phyloP scores from a whole-genome alignment of 2,113 vertebrate species.

The Ibidorhyncha struthersii region DNA sequence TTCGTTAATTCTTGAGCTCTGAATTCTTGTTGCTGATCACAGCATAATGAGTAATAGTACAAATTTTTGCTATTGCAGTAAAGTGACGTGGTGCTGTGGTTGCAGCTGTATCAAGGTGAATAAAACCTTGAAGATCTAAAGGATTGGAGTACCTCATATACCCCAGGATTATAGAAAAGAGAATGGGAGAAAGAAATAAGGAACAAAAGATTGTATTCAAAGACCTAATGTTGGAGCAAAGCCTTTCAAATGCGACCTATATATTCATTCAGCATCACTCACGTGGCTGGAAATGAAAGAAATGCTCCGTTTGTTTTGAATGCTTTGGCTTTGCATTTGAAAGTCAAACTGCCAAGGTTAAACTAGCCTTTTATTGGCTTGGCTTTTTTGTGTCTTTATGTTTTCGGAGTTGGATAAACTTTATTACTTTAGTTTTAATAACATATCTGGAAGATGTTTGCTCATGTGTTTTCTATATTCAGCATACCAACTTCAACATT shows the following conservation, averaged over 20 bases:
- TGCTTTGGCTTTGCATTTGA: neutral
- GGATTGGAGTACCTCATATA: neutral
- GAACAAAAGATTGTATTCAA: neutral
- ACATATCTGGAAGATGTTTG: neutral
- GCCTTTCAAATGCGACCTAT: neutral
- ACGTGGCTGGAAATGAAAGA: neutral
- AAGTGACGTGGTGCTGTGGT: neutral
- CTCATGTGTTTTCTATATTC: neutral
- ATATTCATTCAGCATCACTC: neutral
- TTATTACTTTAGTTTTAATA: neutral
- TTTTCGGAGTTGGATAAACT: neutral
- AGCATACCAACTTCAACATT: neutral
- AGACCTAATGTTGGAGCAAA: neutral
- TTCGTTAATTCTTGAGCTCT: neutral
- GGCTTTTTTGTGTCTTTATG: neutral
- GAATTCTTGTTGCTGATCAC: neutral
- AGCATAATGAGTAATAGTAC: neutral
- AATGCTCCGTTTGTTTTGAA: neutral
- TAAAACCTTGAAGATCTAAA: neutral
- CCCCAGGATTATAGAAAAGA: neutral
- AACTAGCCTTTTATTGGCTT: neutral
- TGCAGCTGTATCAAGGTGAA: neutral
- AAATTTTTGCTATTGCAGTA: neutral
- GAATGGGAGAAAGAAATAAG: neutral
- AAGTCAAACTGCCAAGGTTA: neutral